A percentile compares a stretch with the other conserved stretches of the same genome.
These are phyloP conservation scores for Kryptolebias ocellatus DNA, from an alignment of 2,797 vertebrate species.

Conservation along the genomic window DNA sequence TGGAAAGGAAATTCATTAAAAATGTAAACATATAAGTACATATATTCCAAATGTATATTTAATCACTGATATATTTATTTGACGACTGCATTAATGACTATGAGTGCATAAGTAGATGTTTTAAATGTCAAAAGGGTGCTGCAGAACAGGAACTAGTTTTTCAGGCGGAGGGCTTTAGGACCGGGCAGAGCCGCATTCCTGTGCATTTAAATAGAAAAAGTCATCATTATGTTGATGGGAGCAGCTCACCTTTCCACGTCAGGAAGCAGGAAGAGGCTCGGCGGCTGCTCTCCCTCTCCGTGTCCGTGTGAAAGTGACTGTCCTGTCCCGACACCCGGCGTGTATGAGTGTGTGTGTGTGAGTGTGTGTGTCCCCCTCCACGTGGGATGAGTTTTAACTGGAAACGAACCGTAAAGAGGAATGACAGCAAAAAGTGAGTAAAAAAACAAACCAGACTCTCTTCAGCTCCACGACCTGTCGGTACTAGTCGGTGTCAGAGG, in stretches of 20 bases:
- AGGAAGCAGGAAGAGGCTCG: conserved; percentile 48
- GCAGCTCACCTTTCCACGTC: conserved; percentile 63
- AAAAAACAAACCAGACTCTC: neutral
- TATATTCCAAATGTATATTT: no score
- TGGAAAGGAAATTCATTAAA: no score
- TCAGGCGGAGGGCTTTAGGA: conserved; percentile 59
- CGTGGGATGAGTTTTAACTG: conserved; percentile 83
- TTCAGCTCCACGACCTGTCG: conserved; percentile 3
- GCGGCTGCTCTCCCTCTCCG: neutral
- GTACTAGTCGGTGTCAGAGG: neutral
- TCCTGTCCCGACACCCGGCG: neutral
- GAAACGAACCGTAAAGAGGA: conserved; percentile 75
- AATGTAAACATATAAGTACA: no score
- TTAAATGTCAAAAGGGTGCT: no score
- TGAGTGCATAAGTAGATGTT: no score
- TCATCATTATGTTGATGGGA: conserved; percentile 41
- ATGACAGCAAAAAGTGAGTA: conserved; percentile 79
- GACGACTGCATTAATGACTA: no score
- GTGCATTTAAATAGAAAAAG: conserved; percentile 39
- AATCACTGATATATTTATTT: no score
- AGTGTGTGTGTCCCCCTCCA: conserved; percentile 16
- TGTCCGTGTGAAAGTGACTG: conserved; percentile 4
- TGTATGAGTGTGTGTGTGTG: neutral
- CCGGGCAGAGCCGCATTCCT: conserved; percentile 57
- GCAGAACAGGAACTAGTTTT: no score